A percentile compares a stretch with the other conserved stretches of the same genome.
Evolutionary conservation across 2,888 invertebrate species (phyloP).

Genomic region (Patella caerulea): DNA sequence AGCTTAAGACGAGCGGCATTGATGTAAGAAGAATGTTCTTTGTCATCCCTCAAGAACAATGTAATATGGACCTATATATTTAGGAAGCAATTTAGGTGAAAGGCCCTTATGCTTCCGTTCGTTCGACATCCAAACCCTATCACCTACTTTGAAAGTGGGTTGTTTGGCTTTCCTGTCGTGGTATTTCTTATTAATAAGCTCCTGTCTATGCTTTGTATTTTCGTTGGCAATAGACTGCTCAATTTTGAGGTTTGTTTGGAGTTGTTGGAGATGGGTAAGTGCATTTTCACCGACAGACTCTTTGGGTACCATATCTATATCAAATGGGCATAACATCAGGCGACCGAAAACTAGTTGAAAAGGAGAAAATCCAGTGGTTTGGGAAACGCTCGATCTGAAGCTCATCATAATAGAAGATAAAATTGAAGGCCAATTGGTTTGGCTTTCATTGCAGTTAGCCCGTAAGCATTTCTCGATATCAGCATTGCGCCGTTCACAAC

Average conservation of each 20-base stretch:
- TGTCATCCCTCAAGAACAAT: no score
- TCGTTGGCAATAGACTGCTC: slow-evolving; percentile 8
- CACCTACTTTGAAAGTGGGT: slow-evolving; percentile 11
- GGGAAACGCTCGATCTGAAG: no score
- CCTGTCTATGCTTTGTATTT: slow-evolving; percentile 4
- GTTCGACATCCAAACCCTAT: neutral
- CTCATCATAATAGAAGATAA: no score
- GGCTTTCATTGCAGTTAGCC: no score
- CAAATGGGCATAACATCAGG: slow-evolving; percentile 7
- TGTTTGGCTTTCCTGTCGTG: slow-evolving; percentile 11
- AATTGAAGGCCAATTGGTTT: no score
- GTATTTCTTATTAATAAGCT: neutral
- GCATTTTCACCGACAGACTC: neutral
- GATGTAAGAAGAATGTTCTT: no score
- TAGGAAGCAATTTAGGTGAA: no score
- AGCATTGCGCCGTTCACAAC: no score
- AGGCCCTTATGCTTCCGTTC: no score
- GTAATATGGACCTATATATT: no score
- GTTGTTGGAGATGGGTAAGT: neutral
- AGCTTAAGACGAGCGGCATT: no score
- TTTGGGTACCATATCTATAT: slow-evolving; percentile 1
- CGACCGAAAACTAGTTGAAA: slow-evolving; percentile 18
- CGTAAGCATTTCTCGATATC: no score
- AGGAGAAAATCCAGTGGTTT: slow-evolving; percentile 19
- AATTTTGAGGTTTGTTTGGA: slow-evolving; percentile 6